phyloP scores from a whole-genome alignment of 2,113 vertebrate genomes.

The Recurvirostra avosetta region DNA sequence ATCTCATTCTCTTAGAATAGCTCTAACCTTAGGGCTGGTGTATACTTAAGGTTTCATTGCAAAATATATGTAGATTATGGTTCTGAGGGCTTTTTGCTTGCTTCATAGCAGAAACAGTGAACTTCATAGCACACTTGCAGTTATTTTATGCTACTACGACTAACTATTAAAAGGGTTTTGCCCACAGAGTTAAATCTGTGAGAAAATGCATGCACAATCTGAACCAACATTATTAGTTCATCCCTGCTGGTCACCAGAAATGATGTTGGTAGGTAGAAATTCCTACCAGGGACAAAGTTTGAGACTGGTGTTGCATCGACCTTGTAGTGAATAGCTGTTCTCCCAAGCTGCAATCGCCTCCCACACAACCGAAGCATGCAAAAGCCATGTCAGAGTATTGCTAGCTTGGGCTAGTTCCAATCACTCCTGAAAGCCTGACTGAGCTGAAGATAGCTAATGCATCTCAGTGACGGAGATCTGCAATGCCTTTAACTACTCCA shows the following conservation, averaged over 20 bases:
- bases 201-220: not conserved
- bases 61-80: not conserved
- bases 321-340: not conserved
- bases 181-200: not conserved
- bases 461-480: not conserved
- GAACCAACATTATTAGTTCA: not conserved
- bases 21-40: not conserved
- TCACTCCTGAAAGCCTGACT: not conserved
- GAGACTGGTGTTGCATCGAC: not conserved
- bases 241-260: not conserved
- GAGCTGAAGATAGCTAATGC: not conserved
- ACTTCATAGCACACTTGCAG: not conserved
- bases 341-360: not conserved
- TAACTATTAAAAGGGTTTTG: not conserved
- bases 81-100: not conserved
- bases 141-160: not conserved
- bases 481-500: not conserved
- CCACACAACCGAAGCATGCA: not conserved
- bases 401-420: not conserved
- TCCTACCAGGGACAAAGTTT: not conserved
- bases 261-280: not conserved
- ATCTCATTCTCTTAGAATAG: slow-evolving; percentile 30
- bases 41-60: slow-evolving; percentile 34
- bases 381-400: not conserved
- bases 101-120: not conserved